phyloP scores from a whole-genome alignment of 2,113 vertebrate species.

The Furnarius figulus region DNA sequence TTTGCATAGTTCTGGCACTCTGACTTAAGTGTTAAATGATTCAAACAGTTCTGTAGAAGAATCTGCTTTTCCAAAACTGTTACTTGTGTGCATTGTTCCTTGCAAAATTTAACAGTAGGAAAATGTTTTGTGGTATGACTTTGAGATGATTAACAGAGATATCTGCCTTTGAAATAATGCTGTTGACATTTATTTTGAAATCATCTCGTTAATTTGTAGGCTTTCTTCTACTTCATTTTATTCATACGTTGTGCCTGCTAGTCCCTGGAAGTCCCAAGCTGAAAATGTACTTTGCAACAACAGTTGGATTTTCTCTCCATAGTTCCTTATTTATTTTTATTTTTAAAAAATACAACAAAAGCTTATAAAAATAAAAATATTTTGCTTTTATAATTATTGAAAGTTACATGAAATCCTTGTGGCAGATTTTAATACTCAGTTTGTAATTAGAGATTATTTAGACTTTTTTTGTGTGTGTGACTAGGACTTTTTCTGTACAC shows the following conservation, averaged over 20 bases:
- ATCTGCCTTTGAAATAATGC: background rate
- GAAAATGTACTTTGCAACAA: background rate
- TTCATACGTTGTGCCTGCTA: background rate
- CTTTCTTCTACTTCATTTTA: background rate
- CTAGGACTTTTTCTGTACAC: background rate
- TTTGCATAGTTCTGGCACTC: background rate
- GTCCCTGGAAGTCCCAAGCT: background rate
- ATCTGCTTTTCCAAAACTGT: background rate
- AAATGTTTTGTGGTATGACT: background rate
- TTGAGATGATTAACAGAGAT: background rate
- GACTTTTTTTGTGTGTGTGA: background rate
- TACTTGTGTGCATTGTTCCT: background rate
- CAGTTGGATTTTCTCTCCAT: background rate
- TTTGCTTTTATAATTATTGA: background rate
- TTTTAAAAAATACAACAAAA: background rate
- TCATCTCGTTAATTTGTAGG: background rate
- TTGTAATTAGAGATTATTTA: background rate
- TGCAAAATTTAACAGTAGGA: background rate
- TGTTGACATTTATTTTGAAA: background rate
- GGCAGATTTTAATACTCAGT: background rate
- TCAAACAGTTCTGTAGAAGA: background rate
- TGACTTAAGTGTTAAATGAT: background rate
- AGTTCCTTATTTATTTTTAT: background rate
- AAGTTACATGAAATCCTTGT: background rate
- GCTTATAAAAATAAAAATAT: background rate